Evolutionary conservation across 2,797 vertebrate genomes (phyloP), one percentile per base, ranked within the genome.

Genomic region (Acropternis orthonyx): DNA sequence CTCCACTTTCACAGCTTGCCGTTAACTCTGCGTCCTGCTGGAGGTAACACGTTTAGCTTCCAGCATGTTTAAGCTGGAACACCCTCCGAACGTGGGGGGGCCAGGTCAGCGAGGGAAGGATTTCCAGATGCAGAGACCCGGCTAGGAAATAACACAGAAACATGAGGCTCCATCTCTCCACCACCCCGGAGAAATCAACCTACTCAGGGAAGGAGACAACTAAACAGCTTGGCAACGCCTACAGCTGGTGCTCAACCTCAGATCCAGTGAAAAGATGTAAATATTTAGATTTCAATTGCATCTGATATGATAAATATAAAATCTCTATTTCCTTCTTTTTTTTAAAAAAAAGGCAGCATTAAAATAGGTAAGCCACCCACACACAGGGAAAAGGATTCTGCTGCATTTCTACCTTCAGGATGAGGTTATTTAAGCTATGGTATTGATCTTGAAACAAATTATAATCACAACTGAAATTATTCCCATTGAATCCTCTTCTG

Each of bases 231-330:
- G 84, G 78, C 66, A 88, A 97, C 84, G 80, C 95, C 92, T 88
- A 95, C 95, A 91, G 87, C 74, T 88, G 77, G 77, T 97, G 91
- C 92, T 94, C 90, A 96, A 95, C 94, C 92, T 82, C 87, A 66
- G 92, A 95, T 93, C 84, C 92, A 95, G 92, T 10, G 26, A 90
- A 77, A 89, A 93, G 92, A 96, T 85, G 95, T 96, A 97, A 96
- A 96, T 96, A 96, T 96, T 97, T 97, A 85, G 92, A 96, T 97
- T 95, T 94, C 87, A 17, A 96, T 89, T 96, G 94, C 87, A 92
- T 91, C 82, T 81, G 56, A 80, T 43, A 85, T 21, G 89, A 95
- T 96, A 95, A 97, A 96, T 92, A 95, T 59, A 88, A 93, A 95
- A 95, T 76, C 37, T 66, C 90, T 82, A 77, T 77, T 79, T 94